These are phyloP conservation scores for Bombus huntii DNA, from an alignment of 1,140 invertebrate species.

Conservation along the genomic window DNA sequence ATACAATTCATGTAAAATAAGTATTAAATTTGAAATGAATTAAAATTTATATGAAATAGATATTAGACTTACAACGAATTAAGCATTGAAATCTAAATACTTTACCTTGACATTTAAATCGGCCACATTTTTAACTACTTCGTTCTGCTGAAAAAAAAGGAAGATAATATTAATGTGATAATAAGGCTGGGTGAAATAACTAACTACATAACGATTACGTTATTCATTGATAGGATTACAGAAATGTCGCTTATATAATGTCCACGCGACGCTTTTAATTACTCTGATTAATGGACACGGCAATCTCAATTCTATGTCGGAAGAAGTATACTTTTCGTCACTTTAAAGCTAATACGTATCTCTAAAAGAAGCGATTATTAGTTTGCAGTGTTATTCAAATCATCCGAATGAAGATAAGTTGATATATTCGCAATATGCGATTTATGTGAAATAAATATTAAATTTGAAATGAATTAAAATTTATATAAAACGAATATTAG, in stretches of 20 bases:
- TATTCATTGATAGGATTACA: neutral
- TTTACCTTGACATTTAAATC: conserved; percentile 3
- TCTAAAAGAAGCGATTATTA: too few species aligned
- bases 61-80: neutral
- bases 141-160: neutral
- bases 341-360: too few species aligned
- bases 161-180: neutral
- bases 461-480: too few species aligned
- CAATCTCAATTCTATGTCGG: neutral
- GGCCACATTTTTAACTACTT: neutral
- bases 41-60: too few species aligned
- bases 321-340: neutral
- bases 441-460: too few species aligned
- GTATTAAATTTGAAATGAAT: too few species aligned
- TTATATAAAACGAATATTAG: neutral
- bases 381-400: too few species aligned
- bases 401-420: too few species aligned
- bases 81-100: neutral
- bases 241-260: neutral
- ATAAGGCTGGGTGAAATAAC: neutral
- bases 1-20: too few species aligned
- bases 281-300: neutral
- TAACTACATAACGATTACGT: neutral
- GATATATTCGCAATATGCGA: too few species aligned
- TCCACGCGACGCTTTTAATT: neutral